Evolutionary conservation across 2,888 invertebrate species (phyloP), one percentile per base, ranked within the genome.

Genomic region (Acanthopleura granulata): DNA sequence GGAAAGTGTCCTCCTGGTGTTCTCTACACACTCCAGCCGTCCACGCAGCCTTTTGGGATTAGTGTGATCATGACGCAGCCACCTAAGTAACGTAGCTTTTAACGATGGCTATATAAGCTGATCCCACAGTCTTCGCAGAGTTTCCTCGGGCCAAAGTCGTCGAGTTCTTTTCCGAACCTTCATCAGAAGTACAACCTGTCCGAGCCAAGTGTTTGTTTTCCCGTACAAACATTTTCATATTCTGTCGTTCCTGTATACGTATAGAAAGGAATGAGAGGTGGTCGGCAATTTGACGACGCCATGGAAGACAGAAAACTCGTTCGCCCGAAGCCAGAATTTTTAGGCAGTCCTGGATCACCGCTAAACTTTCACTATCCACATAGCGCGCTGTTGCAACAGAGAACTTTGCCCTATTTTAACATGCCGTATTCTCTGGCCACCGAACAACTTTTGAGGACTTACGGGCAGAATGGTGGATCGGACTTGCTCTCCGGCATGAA

Each of bases 61-160:
- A 57, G 18, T 57, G 18, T 22, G 22, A 57, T n/a, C 12, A 57
- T 57, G 57, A 57, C 57, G 57, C 57, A 57, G 57, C n/a, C 3
- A 12, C n/a, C 57, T 57, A 22, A 22, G 22, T 22, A 57, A 57
- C 22, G 22, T 57, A 18, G 22, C 57, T 57, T 18, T n/a, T 22
- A 22, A 57, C 57, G 57, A 57, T 57, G 57, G 57, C 57, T 57
- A 57, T 57, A 57, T 57, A 57, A 57, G 40, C 57, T 57, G 57
- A 3, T 57, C 22, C 57, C 18, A 57, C 57, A 57, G 57, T 12
- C 22, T 57, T 22, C 18, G 12, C 6, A 57, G 18, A 57, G 22
- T 57, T 57, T 57, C 57, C 57, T 9, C 40, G 40, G 40, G 40
- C 9, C n/a, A 9, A 40, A 40, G 40, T 40, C 40, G 40, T 40